Conservation (phyloP, 2,797 vertebrate genomes). For the Scolopax rusticola region DNA sequence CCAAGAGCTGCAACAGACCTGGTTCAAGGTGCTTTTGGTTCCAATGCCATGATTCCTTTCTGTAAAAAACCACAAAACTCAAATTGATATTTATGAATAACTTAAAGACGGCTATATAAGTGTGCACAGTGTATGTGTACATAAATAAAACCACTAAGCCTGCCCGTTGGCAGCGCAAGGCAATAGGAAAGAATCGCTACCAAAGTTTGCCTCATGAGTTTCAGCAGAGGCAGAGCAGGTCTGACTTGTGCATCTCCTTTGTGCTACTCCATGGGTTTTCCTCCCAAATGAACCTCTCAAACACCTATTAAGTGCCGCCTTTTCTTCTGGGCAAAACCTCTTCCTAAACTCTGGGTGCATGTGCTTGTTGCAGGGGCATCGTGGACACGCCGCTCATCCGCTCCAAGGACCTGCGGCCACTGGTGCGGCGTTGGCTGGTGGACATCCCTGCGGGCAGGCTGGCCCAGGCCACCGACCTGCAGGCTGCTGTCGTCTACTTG, state of each 20-base stretch:
- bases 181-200: fast-evolving
- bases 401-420: slow-evolving; percentile 84
- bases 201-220: neutral
- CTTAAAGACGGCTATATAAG: neutral
- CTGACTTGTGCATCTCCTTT: neutral
- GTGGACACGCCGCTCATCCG: slow-evolving; percentile 90
- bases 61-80: neutral
- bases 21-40: neutral
- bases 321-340: neutral
- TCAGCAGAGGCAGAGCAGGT: neutral
- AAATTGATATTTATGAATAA: neutral
- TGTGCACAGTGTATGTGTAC: neutral
- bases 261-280: fast-evolving
- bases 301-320: neutral
- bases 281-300: neutral
- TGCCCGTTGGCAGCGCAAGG: fast-evolving
- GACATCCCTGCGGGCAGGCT: slow-evolving; percentile 88
- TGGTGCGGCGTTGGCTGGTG: slow-evolving; percentile 86
- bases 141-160: neutral
- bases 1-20: fast-evolving
- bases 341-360: fast-evolving
- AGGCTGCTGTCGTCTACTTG: slow-evolving; percentile 89
- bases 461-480: slow-evolving; percentile 90
- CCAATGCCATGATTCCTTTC: neutral
- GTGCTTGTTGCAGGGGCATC: slow-evolving; percentile 80